These are phyloP conservation scores for Gobio gobio DNA, from an alignment of 2,113 vertebrate species.

Conservation along the genomic window DNA sequence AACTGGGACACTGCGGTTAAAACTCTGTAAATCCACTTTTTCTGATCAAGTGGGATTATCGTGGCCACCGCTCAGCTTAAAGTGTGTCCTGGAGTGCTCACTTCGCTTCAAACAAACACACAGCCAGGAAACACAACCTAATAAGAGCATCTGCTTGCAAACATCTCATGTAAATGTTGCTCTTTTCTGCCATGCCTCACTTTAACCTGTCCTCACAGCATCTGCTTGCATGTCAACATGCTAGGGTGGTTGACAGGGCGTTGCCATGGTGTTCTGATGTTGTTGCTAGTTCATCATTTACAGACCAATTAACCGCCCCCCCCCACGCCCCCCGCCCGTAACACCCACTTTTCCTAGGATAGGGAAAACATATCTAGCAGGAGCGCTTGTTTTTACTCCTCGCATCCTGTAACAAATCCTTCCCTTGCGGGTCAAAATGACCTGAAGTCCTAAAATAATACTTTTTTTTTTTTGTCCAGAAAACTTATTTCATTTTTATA, in stretches of 20 bases:
- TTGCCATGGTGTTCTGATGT: background rate
- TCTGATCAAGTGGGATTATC: slow-evolving; percentile 69
- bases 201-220: background rate
- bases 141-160: background rate
- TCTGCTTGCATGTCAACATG: background rate
- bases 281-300: too few relatives aligned
- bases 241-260: background rate
- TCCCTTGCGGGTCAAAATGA: too few relatives aligned
- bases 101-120: slow-evolving; percentile 48
- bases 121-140: background rate
- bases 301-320: too few relatives aligned
- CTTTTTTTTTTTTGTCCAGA: too few relatives aligned
- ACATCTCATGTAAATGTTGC: background rate
- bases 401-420: too few relatives aligned
- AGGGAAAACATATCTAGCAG: background rate
- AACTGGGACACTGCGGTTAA: slow-evolving; percentile 57
- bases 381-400: background rate
- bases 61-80: slow-evolving; percentile 61
- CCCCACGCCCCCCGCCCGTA: too few relatives aligned
- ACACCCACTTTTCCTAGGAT: background rate
- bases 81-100: slow-evolving; percentile 59
- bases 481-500: too few relatives aligned
- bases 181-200: background rate
- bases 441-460: too few relatives aligned
- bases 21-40: slow-evolving; percentile 62